Conservation (phyloP, 1,140 invertebrate species). For the Heliconius melpomene region DNA sequence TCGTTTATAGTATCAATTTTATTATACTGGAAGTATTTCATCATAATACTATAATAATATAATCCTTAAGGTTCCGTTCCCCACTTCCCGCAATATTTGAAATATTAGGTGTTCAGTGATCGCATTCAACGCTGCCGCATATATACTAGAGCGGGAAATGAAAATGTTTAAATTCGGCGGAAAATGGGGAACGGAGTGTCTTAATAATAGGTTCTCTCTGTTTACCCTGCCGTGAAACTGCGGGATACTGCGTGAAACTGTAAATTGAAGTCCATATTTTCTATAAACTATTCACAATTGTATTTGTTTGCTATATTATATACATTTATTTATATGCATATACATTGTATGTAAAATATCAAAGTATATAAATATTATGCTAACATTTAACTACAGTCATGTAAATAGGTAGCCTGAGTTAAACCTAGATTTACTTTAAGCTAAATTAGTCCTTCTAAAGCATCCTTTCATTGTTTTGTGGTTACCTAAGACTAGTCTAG, state of each 20-base stretch:
- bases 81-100: neutral
- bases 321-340: too few relatives aligned
- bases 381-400: neutral
- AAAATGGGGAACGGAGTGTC: too few relatives aligned
- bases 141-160: too few relatives aligned
- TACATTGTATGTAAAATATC: too few relatives aligned
- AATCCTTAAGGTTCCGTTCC: neutral
- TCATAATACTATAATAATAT: neutral
- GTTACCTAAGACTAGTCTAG: slow-evolving; percentile 7
- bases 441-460: slow-evolving; percentile 13
- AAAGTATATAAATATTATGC: neutral
- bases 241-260: too few relatives aligned
- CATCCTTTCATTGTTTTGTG: neutral
- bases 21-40: neutral
- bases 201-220: too few relatives aligned
- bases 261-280: too few relatives aligned
- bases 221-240: too few relatives aligned
- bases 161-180: too few relatives aligned
- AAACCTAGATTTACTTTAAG: neutral
- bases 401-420: slow-evolving; percentile 4
- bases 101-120: neutral
- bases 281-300: too few relatives aligned
- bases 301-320: too few relatives aligned
- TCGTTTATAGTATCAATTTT: neutral
- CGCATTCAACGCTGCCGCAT: neutral